Evolutionary conservation across 2,888 invertebrate genomes (phyloP).

Genomic region (Habrosyne pyritoides): DNA sequence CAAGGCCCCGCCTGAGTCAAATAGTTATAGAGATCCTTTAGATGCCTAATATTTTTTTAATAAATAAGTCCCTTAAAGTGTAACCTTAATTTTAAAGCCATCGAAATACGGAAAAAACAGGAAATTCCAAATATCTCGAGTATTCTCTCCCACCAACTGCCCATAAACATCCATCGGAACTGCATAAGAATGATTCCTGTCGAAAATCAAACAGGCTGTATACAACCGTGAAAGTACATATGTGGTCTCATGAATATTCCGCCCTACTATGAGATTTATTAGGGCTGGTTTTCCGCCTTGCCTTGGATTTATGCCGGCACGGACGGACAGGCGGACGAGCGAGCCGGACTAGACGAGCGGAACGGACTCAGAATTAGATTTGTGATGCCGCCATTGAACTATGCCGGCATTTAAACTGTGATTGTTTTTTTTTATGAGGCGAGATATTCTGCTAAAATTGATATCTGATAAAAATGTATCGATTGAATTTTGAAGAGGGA

Average conservation of each 20-base stretch:
- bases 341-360: neutral
- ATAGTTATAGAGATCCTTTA: too few species aligned
- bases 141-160: neutral
- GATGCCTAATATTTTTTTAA: too few species aligned
- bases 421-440: too few species aligned
- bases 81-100: too few species aligned
- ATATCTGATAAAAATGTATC: too few species aligned
- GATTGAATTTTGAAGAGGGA: too few species aligned
- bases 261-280: slow-evolving; percentile 49
- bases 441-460: too few species aligned
- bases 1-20: too few species aligned
- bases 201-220: neutral
- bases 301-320: slow-evolving; percentile 10
- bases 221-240: slow-evolving; percentile 17
- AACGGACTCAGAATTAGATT: neutral
- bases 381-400: neutral
- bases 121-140: neutral
- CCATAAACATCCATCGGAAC: neutral
- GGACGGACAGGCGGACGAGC: neutral
- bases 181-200: neutral
- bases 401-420: neutral
- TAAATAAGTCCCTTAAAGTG: too few species aligned
- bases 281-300: slow-evolving; percentile 45
- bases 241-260: slow-evolving; percentile 53
- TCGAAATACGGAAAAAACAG: too few species aligned